Conservation (phyloP, 1,140 invertebrate species). For the Ceratina japonica region DNA sequence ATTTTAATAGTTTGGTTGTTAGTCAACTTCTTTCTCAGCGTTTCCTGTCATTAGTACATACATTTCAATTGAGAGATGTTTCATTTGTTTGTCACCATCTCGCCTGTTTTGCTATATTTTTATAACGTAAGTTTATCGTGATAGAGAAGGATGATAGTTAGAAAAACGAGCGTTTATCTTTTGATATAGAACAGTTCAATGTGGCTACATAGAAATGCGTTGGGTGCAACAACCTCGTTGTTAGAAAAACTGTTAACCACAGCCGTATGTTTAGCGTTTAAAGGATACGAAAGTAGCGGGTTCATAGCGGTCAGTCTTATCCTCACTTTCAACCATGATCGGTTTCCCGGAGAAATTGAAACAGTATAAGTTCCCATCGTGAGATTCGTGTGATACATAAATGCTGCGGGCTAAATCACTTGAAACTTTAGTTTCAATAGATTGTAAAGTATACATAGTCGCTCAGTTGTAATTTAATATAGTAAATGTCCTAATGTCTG, state of each 20-base stretch:
- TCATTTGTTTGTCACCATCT: background rate
- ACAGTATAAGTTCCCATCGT: background rate
- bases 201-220: conserved; percentile 23
- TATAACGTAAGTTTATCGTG: conserved; percentile 1
- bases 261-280: conserved; percentile 33
- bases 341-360: conserved; percentile 27
- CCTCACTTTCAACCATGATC: conserved; percentile 22
- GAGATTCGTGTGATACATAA: background rate
- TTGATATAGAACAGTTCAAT: background rate
- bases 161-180: conserved; percentile 12
- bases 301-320: conserved; percentile 11
- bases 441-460: background rate
- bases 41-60: too few relatives aligned
- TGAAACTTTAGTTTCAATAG: background rate
- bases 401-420: background rate
- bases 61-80: background rate
- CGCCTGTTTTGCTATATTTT: conserved; percentile 10
- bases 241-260: conserved; percentile 20
- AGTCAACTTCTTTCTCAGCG: too few relatives aligned
- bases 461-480: too few relatives aligned
- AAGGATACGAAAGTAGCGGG: conserved; percentile 11
- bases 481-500: too few relatives aligned
- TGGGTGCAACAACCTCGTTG: conserved; percentile 17
- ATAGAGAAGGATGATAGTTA: too few relatives aligned
- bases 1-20: background rate